Conservation (phyloP, 1,140 invertebrate genomes). For the Drosophila virilis region DNA sequence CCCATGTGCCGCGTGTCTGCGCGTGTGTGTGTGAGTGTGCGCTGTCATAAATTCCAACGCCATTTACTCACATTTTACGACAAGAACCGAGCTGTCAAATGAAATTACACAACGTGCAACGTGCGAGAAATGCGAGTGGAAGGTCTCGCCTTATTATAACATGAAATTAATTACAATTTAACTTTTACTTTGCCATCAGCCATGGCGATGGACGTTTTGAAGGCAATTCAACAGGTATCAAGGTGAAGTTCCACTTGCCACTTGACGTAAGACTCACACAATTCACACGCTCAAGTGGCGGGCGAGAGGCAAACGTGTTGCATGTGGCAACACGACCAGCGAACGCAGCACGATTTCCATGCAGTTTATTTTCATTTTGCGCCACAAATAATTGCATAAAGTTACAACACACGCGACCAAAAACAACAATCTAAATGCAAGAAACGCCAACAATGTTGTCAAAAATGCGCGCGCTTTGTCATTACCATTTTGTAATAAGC, state of each 20-base stretch:
- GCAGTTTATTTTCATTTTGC: constrained; percentile 64
- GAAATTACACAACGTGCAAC: constrained; percentile 33
- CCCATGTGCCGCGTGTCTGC: constrained; percentile 26
- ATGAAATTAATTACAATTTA: constrained; percentile 67
- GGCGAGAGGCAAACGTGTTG: constrained; percentile 69
- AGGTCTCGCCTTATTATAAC: constrained; percentile 60
- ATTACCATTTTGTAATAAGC: constrained; percentile 26
- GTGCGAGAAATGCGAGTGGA: constrained; percentile 18
- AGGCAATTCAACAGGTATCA: constrained; percentile 74
- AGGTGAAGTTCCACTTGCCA: constrained; percentile 70
- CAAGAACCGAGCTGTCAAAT: constrained; percentile 54
- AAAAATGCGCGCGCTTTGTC: constrained; percentile 52
- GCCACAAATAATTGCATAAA: constrained; percentile 72
- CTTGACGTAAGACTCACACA: constrained; percentile 40
- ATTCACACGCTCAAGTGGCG: constrained; percentile 30
- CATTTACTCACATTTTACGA: constrained; percentile 67
- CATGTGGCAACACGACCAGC: constrained; percentile 48
- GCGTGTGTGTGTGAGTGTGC: constrained; percentile 30
- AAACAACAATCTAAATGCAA: constrained; percentile 35
- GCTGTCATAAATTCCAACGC: constrained; percentile 59
- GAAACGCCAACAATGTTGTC: constrained; percentile 56
- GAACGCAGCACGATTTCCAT: constrained; percentile 52
- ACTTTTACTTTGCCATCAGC: constrained; percentile 16
- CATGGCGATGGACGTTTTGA: constrained; percentile 15
- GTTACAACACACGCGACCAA: constrained; percentile 57